Base-by-base conservation (phyloP, 2,113 vertebrate genomes). In the Athene cunicularia region DNA sequence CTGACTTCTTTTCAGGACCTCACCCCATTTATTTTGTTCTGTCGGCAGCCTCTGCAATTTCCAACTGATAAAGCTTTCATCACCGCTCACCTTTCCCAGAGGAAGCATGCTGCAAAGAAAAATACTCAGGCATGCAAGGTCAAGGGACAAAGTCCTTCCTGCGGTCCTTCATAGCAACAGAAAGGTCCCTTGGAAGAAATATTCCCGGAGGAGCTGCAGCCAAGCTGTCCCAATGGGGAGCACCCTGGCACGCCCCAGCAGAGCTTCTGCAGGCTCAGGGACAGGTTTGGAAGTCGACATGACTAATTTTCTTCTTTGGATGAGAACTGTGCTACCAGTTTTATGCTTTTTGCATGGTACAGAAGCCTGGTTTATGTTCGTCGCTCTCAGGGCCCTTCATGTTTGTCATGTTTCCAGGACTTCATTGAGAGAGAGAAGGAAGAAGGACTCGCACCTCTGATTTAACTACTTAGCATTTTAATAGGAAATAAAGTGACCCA, bases 391-490 rank as follows among this genome's bases (percentile, higher is more conserved):
- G 30, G 24, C 43, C 60, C 24, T 80, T 86, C 52, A 43, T 6
- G 39, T 72, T 88, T 88, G 55, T 86, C 28, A 33, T 2, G 5
- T 28, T 93, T 77, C 74, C 64, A 66, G 14, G 33, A 81, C 45
- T 92, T 74, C 27, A 70, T 55, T 80, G 67, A 58, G 27, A 37
- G 74, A 86, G 41, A 74, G 28, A 90, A 84, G 43, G 60, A 82
- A 75, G 77, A 15, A 81, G 37, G 39, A 53, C 55, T 77, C 67
- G 22, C 8, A 8, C 41, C 63, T 92, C 55, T 80, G 59, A 80
- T 50, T 58, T 58, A 62, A 30, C 52, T 60, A 45, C 76, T 93
- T 86, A 26, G 20, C 82, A 86, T 93, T 95, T 94, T 85, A 88
- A 83, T n/a, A 84, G 53, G 47, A 76, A 91, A 86, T 27, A 63